phyloP scores from a whole-genome alignment of 2,888 invertebrate species.

The Zaprionus obscuricornis region DNA sequence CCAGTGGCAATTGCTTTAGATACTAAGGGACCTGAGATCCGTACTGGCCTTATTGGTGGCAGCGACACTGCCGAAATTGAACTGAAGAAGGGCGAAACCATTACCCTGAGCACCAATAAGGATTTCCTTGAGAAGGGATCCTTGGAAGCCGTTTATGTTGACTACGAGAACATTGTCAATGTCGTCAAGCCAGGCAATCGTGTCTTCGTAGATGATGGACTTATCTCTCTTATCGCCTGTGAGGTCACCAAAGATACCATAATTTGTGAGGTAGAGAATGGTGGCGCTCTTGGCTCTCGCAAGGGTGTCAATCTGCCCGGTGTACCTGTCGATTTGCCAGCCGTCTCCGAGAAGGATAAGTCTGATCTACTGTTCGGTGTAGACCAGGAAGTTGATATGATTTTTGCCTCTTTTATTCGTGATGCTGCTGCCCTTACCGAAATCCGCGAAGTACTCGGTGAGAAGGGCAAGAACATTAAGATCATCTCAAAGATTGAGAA shows the following conservation, averaged over 20 bases:
- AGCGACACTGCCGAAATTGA: slow-evolving; percentile 95
- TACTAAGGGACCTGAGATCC: no score
- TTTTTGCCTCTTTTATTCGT: slow-evolving; percentile 97
- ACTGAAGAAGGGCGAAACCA: slow-evolving; percentile 90
- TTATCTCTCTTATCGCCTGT: slow-evolving; percentile 94
- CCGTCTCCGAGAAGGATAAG: slow-evolving; percentile 98
- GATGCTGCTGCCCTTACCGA: slow-evolving; percentile 93
- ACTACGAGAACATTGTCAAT: no score
- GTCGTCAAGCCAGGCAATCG: slow-evolving; percentile 92
- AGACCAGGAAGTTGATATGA: slow-evolving; percentile 90
- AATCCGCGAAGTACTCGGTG: slow-evolving; percentile 93
- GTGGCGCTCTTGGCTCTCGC: slow-evolving; percentile 95
- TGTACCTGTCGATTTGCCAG: slow-evolving; percentile 96
- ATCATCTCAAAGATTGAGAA: slow-evolving; percentile 99
- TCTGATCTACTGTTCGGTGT: slow-evolving; percentile 94
- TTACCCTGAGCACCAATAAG: slow-evolving; percentile 93
- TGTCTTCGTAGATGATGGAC: slow-evolving; percentile 97
- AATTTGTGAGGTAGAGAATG: slow-evolving; percentile 95
- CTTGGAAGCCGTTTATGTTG: slow-evolving; percentile 90
- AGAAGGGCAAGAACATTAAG: slow-evolving; percentile 94
- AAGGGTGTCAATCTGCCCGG: slow-evolving; percentile 99
- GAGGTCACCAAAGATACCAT: slow-evolving; percentile 86
- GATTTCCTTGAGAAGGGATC: slow-evolving; percentile 90
- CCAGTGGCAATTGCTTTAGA: slow-evolving; percentile 97
- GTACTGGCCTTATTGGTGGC: slow-evolving; percentile 96